Base-by-base conservation (phyloP, 2,888 invertebrate species). In the Ophioninae sp. region DNA sequence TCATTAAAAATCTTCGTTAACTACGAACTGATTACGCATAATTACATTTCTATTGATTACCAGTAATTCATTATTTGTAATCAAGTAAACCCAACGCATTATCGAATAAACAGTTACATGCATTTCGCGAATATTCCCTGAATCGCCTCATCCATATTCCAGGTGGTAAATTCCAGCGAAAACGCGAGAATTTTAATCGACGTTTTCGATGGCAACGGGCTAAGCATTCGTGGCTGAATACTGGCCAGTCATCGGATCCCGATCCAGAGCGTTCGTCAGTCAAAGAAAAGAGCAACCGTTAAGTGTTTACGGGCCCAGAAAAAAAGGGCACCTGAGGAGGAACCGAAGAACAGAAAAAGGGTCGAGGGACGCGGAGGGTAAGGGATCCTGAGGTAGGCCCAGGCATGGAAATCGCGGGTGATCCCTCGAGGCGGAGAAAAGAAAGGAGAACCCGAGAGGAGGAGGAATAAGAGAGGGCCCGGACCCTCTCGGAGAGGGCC, bases 201-300 rank as follows among this genome's bases (percentile, higher is more conserved):
- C 41, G 51, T 6, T 51, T 17, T 17, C 17, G 0, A 17, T 13
- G 17, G 13, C 17, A 51, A 51, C n/a, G n/a, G n/a, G n/a, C n/a
- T n/a, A 17, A 51, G 17, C 13, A 3, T 51, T 3, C 51, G 51
- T 17, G 51, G 17, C 51, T 51, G 51, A 51, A 51, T 13, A 51
- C 17, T 13, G 51, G 51, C 9, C 13, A 51, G 13, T 51, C 2
- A 51, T 17, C 13, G 51, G 51, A 51, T 22, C 10, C 67, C 13
- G 41, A 22, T 67, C 17, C 7, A 6, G 2, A 73, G 23, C 59
- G 59, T 67, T 30, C 63, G 41, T 23, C 30, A 73, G 68, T 37
- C 83, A 83, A 85, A 87, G 85, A 86, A 23, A 44, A 68, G 44
- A 79, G 85, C 65, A 82, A 87, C 85, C 85, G 85, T 87, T 86